Base-by-base conservation (phyloP, 2,888 invertebrate species). In the Xestia sexstrigata region DNA sequence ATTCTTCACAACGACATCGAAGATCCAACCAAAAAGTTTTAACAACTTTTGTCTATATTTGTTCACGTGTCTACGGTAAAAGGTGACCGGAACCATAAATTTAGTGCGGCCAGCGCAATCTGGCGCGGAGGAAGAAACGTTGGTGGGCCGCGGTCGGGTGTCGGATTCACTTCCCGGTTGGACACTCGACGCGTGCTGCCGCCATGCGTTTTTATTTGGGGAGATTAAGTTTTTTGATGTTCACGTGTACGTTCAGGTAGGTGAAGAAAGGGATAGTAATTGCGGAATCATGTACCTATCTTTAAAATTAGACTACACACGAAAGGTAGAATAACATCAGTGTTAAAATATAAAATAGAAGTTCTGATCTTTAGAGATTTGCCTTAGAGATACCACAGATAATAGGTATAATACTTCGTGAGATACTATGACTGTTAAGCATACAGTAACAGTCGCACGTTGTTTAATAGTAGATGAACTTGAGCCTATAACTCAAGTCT, bases 1-100 rank as follows among this genome's bases (percentile, higher is more conserved):
- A 42, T 66, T 30, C 49, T 63, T 72, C 67, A 30, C 39, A 13
- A 68, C 30, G 26, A 23, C 49, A 20, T 20, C 20, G 9, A 62
- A 11, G 55, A 60, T 1, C 49, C 78, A 30, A 75, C 73, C 60
- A 82, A 84, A 76, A 79, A 73, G 65, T 77, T 79, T 77, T 77
- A 35, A 72, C 76, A 69, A 66, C 60, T 76, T 60, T 17, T 13
- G 67, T 83, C 90, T 90, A 91, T 95, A 91, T 95, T 95, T 94
- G 90, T 87, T 88, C 95, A 95, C 93, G 89, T 95, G 95, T 90
- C 90, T 89, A 82, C 35, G 88, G 72, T 79, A 88, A 83, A 83
- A 91, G 92, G 91, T 93, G 93, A 91, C 93, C 95, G 95, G 96
- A 95, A 94, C 94, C 93, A 95, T 95, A 95, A 95, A 95, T 93